phyloP scores from a whole-genome alignment of 2,888 invertebrate genomes.

The Scaptomyza cyrtandrae region DNA sequence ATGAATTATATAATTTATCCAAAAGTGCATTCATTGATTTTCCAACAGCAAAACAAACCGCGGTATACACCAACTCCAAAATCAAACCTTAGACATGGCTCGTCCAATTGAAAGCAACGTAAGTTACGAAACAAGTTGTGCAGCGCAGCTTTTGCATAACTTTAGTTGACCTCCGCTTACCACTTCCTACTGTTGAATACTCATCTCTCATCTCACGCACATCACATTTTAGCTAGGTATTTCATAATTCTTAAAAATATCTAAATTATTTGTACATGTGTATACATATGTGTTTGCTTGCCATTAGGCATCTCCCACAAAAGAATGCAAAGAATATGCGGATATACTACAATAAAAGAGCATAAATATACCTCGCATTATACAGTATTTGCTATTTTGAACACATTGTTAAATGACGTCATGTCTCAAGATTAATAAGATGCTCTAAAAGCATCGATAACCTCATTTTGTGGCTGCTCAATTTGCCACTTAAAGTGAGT shows the following conservation, averaged over 20 bases:
- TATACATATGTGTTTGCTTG: conserved; percentile 8
- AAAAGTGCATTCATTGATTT: conserved; percentile 55
- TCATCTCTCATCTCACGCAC: conserved; percentile 1
- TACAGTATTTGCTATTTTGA: conserved; percentile 6
- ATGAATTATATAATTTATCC: conserved; percentile 58
- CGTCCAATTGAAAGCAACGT: conserved; percentile 68
- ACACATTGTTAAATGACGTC: conserved; percentile 27
- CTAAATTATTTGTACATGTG: conserved; percentile 30
- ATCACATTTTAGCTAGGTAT: conserved; percentile 23
- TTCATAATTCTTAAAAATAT: conserved; percentile 61
- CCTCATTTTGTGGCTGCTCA: neutral
- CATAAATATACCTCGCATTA: conserved; percentile 17
- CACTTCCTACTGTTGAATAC: neutral
- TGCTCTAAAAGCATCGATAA: neutral
- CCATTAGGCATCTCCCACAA: conserved; percentile 41
- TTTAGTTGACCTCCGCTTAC: conserved; percentile 8
- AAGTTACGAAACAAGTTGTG: conserved; percentile 59
- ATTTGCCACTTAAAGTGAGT: neutral
- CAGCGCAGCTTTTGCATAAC: conserved; percentile 62
- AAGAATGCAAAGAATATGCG: conserved; percentile 31
- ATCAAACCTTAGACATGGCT: conserved; percentile 53
- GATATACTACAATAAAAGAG: conserved; percentile 19
- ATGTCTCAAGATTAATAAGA: neutral
- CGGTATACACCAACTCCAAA: conserved; percentile 22
- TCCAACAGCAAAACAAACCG: conserved; percentile 9